These are phyloP conservation scores for Triops longicaudatus DNA, from an alignment of 1,140 invertebrate genomes.

Conservation along the genomic window DNA sequence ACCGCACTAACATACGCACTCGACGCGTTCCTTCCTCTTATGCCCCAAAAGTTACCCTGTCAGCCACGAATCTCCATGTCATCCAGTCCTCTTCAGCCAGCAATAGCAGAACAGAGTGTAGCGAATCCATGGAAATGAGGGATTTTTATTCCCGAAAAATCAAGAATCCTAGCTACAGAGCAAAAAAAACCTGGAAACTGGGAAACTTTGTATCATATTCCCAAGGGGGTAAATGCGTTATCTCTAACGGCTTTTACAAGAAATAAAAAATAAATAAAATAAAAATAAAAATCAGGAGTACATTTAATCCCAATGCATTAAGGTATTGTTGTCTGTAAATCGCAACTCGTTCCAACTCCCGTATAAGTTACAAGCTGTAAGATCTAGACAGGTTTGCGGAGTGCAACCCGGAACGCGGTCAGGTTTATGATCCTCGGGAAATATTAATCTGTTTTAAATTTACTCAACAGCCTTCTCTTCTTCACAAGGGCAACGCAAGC, in stretches of 20 bases:
- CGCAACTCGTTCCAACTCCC: background rate
- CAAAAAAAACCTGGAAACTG: no score
- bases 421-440: background rate
- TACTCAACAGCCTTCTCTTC: background rate
- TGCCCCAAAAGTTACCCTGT: background rate
- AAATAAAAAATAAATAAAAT: no score
- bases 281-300: no score
- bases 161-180: background rate
- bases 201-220: no score
- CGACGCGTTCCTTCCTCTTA: background rate
- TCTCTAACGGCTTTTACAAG: no score
- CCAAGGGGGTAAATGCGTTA: no score
- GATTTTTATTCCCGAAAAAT: background rate
- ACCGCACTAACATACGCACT: slow-evolving; percentile 3
- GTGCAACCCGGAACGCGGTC: background rate
- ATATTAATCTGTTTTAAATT: background rate
- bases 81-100: background rate
- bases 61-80: background rate
- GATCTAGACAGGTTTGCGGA: background rate
- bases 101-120: background rate
- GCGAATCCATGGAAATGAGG: slow-evolving; percentile 14
- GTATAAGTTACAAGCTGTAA: background rate
- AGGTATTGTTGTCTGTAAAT: no score
- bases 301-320: no score
- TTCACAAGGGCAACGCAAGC: background rate